phyloP scores from a whole-genome alignment of 2,888 invertebrate species.

The Pyrrhosoma nymphula region DNA sequence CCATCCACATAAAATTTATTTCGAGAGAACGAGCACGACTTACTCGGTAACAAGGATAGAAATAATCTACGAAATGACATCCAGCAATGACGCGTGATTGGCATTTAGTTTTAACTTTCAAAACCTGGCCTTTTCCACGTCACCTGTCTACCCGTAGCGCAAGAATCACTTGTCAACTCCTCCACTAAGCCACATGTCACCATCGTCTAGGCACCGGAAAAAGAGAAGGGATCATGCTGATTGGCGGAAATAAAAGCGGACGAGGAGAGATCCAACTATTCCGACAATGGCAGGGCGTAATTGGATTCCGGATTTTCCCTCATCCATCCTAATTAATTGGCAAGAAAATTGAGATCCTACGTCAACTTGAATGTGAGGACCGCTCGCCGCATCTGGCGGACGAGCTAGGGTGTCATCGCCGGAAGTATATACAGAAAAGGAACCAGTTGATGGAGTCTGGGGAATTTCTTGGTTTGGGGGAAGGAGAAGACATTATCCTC shows the following conservation, averaged over 20 bases:
- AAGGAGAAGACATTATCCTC: slow-evolving; percentile 19
- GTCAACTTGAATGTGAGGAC: slow-evolving; percentile 20
- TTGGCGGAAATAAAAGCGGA: slow-evolving; percentile 3
- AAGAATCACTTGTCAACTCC: slow-evolving; percentile 28
- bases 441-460: background rate
- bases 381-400: background rate
- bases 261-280: background rate
- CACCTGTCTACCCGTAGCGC: background rate
- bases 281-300: slow-evolving; percentile 29
- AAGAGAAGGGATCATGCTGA: background rate
- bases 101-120: background rate
- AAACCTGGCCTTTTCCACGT: background rate
- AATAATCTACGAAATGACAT: background rate
- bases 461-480: background rate
- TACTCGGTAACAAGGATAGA: background rate
- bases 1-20: background rate
- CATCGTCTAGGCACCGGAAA: background rate
- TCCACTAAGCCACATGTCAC: background rate
- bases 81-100: background rate
- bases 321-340: slow-evolving; percentile 54
- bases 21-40: background rate
- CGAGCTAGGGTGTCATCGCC: background rate
- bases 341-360: slow-evolving; percentile 34
- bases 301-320: slow-evolving; percentile 36
- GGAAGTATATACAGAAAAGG: background rate